phyloP scores from a whole-genome alignment of 2,888 invertebrate genomes.

The Notodonta ziczac region DNA sequence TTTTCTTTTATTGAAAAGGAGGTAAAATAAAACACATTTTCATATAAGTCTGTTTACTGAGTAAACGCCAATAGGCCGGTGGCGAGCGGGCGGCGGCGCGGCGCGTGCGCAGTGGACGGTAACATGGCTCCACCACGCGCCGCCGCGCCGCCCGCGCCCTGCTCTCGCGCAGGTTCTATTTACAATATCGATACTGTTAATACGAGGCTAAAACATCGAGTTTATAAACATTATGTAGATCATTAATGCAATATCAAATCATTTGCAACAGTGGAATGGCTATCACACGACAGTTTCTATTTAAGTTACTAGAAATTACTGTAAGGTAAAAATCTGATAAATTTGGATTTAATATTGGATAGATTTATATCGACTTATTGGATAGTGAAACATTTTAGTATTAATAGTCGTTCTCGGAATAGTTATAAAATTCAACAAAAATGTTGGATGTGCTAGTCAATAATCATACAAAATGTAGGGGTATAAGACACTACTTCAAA shows the following conservation, averaged over 20 bases:
- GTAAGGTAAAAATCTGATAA: too few relatives aligned
- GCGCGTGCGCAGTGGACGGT: conserved; percentile 3
- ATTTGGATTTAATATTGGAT: neutral
- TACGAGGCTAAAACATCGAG: too few relatives aligned
- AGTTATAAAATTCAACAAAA: neutral
- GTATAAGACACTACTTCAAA: neutral
- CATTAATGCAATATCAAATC: too few relatives aligned
- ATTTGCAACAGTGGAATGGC: too few relatives aligned
- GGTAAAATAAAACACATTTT: conserved; percentile 15
- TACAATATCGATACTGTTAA: too few relatives aligned
- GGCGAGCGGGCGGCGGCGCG: neutral
- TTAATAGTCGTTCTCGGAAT: neutral
- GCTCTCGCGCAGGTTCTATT: too few relatives aligned
- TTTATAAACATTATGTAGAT: too few relatives aligned
- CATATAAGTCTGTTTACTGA: conserved; percentile 55
- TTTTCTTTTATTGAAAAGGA: too few relatives aligned
- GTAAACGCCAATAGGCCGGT: conserved; percentile 56
- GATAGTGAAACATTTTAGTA: too few relatives aligned
- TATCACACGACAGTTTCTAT: too few relatives aligned
- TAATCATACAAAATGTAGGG: neutral
- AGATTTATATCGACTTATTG: too few relatives aligned
- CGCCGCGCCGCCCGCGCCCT: neutral
- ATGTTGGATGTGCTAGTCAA: neutral
- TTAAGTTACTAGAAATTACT: too few relatives aligned
- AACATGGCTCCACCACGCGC: neutral